A percentile compares a stretch with the other conserved stretches of the same genome.
Conservation (phyloP, 1,140 invertebrate genomes). For the Drosophila kepulauana region DNA sequence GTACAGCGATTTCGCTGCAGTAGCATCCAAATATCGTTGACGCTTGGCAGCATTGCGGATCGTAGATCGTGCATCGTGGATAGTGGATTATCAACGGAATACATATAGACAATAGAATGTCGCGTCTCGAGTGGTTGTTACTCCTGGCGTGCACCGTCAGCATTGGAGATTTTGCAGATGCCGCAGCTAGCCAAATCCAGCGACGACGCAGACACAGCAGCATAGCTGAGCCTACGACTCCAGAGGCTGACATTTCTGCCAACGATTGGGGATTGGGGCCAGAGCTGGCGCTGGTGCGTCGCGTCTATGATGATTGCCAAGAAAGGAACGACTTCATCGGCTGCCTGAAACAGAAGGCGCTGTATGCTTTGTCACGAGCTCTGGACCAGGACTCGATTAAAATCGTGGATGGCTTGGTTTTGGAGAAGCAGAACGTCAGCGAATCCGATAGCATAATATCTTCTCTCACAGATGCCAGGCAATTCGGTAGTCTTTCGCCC, state of each 20-base stretch:
- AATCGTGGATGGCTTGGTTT: constrained; percentile 86
- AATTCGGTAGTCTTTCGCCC: constrained; percentile 64
- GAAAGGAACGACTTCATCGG: constrained; percentile 86
- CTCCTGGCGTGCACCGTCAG: constrained; percentile 54
- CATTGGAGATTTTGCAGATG: constrained; percentile 33
- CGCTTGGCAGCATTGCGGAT: constrained; percentile 36
- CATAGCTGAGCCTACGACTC: constrained; percentile 4
- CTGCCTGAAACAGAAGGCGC: constrained; percentile 87
- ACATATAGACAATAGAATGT: constrained; percentile 45
- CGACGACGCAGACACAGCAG: constrained; percentile 52
- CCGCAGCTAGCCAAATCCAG: constrained; percentile 37
- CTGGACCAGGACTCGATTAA: constrained; percentile 87
- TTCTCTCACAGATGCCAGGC: constrained; percentile 69
- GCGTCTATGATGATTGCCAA: constrained; percentile 88
- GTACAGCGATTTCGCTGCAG: constrained; percentile 75
- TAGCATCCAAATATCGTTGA: constrained; percentile 69
- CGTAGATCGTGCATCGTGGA: constrained; percentile 16
- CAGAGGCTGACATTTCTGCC: background rate
- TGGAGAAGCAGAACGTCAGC: constrained; percentile 86
- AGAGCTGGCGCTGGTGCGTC: constrained; percentile 79
- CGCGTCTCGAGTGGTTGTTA: constrained; percentile 65
- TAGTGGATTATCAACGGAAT: constrained; percentile 18
- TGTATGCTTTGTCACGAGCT: constrained; percentile 86
- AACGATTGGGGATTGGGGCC: constrained; percentile 78
- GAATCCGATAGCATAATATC: constrained; percentile 81